Conservation (phyloP, 2,113 vertebrate species). For the Gasterosteus aculeatus region DNA sequence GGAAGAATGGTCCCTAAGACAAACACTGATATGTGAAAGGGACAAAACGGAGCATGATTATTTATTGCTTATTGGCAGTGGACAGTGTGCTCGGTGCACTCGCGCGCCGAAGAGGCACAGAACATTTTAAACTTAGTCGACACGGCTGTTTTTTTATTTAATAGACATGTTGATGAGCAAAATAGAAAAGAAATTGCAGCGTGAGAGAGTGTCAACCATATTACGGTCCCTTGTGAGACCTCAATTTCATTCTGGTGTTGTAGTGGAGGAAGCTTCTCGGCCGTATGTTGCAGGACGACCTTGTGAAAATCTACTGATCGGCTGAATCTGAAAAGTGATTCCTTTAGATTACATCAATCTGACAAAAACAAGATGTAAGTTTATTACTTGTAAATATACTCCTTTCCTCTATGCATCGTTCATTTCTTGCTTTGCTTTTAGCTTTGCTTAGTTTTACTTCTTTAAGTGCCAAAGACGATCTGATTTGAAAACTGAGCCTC, state of each 20-base stretch:
- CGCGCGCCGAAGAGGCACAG: background rate
- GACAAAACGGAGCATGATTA: conserved; percentile 38
- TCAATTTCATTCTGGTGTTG: conserved; percentile 2
- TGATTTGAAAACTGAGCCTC: background rate
- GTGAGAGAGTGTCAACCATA: background rate
- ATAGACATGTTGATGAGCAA: background rate
- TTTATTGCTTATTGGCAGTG: conserved; percentile 30
- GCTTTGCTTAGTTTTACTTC: background rate
- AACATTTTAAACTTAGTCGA: background rate
- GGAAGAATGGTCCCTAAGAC: conserved; percentile 80
- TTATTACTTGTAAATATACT: background rate
- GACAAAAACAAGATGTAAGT: background rate
- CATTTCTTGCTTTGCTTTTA: background rate
- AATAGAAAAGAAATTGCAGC: background rate
- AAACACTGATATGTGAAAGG: conserved; percentile 63
- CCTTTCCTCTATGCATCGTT: background rate
- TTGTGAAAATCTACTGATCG: conserved; percentile 4
- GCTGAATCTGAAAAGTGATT: conserved; percentile 3
- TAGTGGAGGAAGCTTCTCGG: conserved; percentile 34
- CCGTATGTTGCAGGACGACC: background rate
- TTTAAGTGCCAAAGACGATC: background rate
- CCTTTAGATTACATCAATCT: conserved; percentile 1
- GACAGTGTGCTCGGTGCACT: conserved; percentile 2
- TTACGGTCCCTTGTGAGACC: background rate
- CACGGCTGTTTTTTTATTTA: background rate